Evolutionary conservation across 2,797 vertebrate species (phyloP).

Genomic region (Balearica regulorum): DNA sequence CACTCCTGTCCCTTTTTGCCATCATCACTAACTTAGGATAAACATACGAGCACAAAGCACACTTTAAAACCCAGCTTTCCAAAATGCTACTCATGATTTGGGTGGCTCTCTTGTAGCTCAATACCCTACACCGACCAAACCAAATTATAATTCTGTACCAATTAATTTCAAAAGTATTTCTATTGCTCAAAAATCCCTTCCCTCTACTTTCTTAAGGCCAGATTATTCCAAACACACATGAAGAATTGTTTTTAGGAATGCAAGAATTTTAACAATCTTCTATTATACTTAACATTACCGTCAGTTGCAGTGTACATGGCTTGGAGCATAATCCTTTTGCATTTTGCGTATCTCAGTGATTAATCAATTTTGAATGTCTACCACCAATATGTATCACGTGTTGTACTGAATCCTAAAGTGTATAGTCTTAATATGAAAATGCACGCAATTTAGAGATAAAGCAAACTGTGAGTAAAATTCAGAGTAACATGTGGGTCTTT

Average conservation of each 20-base stretch:
- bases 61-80: neutral
- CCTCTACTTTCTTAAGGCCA: neutral
- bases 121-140: neutral
- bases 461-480: neutral
- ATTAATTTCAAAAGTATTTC: neutral
- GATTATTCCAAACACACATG: neutral
- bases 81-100: neutral
- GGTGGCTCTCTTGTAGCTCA: neutral
- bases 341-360: neutral
- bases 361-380: neutral
- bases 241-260: neutral
- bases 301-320: neutral
- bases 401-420: neutral
- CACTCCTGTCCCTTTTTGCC: neutral
- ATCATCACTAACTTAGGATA: neutral
- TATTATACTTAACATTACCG: neutral
- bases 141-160: neutral
- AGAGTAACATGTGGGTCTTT: neutral
- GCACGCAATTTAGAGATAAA: neutral
- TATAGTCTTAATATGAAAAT: neutral
- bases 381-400: neutral
- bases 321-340: neutral
- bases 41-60: neutral
- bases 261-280: neutral
- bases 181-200: neutral